Evolutionary conservation across 2,113 vertebrate species (phyloP).

Genomic region (Leiothrix lutea): DNA sequence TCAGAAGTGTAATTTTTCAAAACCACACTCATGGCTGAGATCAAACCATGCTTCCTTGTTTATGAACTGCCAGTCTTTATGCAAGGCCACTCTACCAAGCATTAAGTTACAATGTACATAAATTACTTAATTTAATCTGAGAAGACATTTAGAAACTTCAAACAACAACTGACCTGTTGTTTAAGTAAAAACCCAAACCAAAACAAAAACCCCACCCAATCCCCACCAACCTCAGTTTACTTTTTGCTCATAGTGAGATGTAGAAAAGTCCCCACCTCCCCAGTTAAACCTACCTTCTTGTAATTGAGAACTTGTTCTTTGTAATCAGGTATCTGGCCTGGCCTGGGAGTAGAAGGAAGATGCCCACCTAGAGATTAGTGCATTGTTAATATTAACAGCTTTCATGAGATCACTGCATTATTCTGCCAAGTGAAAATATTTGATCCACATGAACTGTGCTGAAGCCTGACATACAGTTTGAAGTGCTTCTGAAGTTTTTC

Average conservation of each 20-base stretch:
- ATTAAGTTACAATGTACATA: not conserved
- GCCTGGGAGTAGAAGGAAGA: not conserved
- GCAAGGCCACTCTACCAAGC: not conserved
- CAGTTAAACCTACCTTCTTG: not conserved
- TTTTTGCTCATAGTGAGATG: not conserved
- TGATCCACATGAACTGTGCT: not conserved
- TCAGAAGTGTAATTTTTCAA: not conserved
- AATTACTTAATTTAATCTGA: not conserved
- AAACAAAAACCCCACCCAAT: not conserved
- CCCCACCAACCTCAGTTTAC: not conserved
- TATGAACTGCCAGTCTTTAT: not conserved
- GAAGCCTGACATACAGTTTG: not conserved
- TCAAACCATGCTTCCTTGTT: not conserved
- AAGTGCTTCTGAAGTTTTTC: not conserved
- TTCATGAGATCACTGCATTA: not conserved
- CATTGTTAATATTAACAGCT: constrained; percentile 8
- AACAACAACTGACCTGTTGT: not conserved
- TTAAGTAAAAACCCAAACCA: not conserved
- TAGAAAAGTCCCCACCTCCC: not conserved
- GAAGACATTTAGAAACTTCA: not conserved
- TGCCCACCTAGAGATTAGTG: not conserved
- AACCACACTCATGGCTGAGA: not conserved
- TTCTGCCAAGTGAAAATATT: not conserved
- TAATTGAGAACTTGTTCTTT: not conserved
- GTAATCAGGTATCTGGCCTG: not conserved